Conservation (phyloP, 2,113 vertebrate species). For the Benitochromis conjunctus region DNA sequence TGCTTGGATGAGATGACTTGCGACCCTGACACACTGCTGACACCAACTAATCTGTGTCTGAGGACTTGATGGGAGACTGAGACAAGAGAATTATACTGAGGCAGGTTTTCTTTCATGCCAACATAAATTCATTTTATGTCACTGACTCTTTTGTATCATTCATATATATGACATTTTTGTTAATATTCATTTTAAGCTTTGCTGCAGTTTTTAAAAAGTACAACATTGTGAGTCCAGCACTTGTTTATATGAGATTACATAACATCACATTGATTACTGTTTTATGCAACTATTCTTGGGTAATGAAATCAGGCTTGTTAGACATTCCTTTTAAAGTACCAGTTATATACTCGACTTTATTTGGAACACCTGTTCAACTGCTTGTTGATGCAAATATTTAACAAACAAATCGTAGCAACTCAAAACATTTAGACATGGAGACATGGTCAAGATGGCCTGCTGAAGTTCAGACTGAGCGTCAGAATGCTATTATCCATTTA, state of each 20-base stretch:
- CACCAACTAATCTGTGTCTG: neutral
- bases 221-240: neutral
- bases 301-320: neutral
- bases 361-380: neutral
- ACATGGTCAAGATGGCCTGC: neutral
- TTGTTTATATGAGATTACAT: neutral
- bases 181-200: neutral
- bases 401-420: neutral
- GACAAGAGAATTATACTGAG: neutral
- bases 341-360: neutral
- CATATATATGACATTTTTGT: neutral
- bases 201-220: neutral
- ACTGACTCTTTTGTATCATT: neutral
- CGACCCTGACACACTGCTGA: neutral
- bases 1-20: neutral
- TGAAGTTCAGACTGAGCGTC: neutral
- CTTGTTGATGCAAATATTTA: neutral
- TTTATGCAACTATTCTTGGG: neutral
- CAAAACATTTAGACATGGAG: neutral
- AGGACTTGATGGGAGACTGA: neutral
- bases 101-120: neutral
- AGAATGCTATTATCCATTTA: neutral
- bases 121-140: neutral
- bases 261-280: neutral
- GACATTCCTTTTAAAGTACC: neutral